Percentiles rank a stretch among this genome's conserved stretches.
Conservation (phyloP, 2,113 vertebrate species). For the Onychostruthus taczanowskii region DNA sequence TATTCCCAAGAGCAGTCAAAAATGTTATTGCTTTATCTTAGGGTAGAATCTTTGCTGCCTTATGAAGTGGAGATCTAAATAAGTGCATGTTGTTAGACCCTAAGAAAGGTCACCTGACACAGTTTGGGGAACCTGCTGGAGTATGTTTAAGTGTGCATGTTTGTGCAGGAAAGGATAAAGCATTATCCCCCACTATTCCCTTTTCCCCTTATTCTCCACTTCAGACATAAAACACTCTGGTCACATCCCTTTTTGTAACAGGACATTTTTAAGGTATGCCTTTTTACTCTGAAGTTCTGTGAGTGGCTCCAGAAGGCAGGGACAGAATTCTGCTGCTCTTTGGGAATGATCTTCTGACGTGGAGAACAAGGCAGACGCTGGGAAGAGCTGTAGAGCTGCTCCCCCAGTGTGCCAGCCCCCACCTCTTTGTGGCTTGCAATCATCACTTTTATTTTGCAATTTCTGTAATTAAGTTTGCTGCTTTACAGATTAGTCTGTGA, state of each 20-base stretch:
- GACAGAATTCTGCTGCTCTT: not conserved
- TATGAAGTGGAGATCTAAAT: not conserved
- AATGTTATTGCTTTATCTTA: not conserved
- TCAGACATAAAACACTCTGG: accelerated
- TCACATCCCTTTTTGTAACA: not conserved
- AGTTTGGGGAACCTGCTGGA: not conserved
- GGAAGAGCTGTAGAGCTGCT: not conserved
- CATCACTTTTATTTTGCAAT: not conserved
- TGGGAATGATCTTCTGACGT: not conserved
- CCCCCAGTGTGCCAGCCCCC: not conserved
- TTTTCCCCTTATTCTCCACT: not conserved
- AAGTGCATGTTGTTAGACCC: not conserved
- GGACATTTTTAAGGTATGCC: not conserved
- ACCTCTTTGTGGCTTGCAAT: not conserved
- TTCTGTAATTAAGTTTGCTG: not conserved
- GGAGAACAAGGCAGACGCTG: not conserved
- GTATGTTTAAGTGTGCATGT: not conserved
- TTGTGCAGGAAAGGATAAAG: not conserved
- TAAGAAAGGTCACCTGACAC: not conserved
- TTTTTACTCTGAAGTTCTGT: not conserved
- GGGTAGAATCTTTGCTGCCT: not conserved
- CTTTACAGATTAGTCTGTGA: not conserved
- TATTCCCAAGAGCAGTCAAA: not conserved
- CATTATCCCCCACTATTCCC: not conserved
- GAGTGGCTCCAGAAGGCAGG: not conserved